phyloP scores from a whole-genome alignment of 2,797 vertebrate genomes.

The Poecilia wingei region DNA sequence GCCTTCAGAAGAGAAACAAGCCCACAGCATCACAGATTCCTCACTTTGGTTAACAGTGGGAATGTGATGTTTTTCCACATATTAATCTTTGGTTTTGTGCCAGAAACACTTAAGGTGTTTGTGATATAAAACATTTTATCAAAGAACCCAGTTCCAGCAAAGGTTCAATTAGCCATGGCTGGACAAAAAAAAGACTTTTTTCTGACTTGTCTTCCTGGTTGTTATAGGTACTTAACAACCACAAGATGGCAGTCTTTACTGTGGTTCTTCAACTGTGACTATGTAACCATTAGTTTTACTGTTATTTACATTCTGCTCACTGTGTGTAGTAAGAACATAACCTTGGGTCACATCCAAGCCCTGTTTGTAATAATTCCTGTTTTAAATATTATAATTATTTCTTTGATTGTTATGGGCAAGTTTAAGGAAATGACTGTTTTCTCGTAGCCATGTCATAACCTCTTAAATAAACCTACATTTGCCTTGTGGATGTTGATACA shows the following conservation, averaged over 20 bases:
- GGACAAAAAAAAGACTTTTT: not conserved
- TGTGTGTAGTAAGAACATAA: not conserved
- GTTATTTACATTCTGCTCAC: not conserved
- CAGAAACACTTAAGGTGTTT: not conserved
- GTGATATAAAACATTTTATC: not conserved
- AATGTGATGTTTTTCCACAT: not conserved
- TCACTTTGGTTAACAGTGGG: not conserved
- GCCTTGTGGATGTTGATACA: not conserved
- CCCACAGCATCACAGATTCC: not conserved
- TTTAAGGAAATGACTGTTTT: not conserved
- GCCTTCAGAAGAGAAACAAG: not conserved
- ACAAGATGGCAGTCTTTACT: not conserved
- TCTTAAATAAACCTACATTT: not conserved
- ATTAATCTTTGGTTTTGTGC: not conserved
- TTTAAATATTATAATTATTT: not conserved
- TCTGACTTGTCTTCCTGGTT: not conserved
- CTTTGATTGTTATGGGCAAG: not conserved
- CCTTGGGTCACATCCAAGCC: not conserved
- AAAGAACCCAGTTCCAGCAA: not conserved
- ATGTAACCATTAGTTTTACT: not conserved
- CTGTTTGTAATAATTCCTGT: not conserved
- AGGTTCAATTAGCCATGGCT: not conserved
- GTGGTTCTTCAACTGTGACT: not conserved
- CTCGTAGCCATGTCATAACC: not conserved
- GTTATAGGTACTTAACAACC: not conserved